phyloP scores from a whole-genome alignment of 2,113 vertebrate genomes.

The Cryptomyrus ogoouensis region DNA sequence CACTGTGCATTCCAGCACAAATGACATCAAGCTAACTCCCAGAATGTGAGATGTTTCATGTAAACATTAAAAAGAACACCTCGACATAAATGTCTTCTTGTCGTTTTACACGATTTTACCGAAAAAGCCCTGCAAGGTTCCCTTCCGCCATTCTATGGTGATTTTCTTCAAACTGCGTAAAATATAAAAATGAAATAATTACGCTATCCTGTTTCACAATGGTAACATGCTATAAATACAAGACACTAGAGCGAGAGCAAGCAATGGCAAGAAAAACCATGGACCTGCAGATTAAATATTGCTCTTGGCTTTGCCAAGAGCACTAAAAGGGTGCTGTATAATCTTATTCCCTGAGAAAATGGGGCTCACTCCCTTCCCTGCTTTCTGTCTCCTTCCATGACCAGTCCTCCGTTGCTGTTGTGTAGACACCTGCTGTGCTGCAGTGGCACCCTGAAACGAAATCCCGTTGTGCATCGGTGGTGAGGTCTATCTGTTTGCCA shows the following conservation, averaged over 20 bases:
- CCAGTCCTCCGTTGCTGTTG: not conserved
- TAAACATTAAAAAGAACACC: not conserved
- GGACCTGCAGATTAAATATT: slow-evolving; percentile 4
- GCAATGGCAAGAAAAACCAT: not conserved
- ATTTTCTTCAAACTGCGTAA: not conserved
- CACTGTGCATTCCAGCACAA: not conserved
- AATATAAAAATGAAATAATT: not conserved
- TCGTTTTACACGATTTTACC: not conserved
- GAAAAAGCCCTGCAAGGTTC: not conserved
- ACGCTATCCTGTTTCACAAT: not conserved
- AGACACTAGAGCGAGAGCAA: not conserved
- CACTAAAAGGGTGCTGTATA: not conserved
- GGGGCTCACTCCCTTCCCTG: not conserved
- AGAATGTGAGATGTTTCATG: slow-evolving; percentile 3
- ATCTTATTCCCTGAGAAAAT: not conserved
- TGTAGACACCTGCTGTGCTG: not conserved
- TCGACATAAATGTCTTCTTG: not conserved
- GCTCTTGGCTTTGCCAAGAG: not conserved
- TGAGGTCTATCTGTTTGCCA: not conserved
- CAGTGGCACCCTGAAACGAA: not conserved
- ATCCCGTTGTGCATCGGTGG: not conserved
- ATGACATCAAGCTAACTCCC: not conserved
- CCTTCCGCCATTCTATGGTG: not conserved
- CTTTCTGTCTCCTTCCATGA: not conserved
- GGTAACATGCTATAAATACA: not conserved